phyloP scores from a whole-genome alignment of 2,888 invertebrate species.

The Linnaemya vulpina region DNA sequence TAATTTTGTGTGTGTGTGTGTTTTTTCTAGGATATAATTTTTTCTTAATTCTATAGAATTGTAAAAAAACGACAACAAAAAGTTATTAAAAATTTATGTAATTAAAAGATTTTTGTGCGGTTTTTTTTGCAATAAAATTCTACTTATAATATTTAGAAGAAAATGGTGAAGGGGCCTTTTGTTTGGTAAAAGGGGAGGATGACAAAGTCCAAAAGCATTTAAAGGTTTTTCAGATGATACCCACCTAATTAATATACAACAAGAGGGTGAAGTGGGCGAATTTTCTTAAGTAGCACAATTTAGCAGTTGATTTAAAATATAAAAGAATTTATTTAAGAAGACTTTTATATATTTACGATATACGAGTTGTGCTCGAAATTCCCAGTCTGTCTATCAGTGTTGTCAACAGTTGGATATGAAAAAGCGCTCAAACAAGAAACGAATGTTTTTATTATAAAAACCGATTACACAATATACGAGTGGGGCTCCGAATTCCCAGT shows the following conservation, averaged over 20 bases:
- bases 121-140: slow-evolving; percentile 2
- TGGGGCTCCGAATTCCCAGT: too few species aligned
- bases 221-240: slow-evolving; percentile 19
- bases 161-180: slow-evolving; percentile 38
- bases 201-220: not conserved
- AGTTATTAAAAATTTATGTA: slow-evolving; percentile 75
- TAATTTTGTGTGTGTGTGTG: slow-evolving; percentile 54
- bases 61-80: slow-evolving; percentile 43
- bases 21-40: not conserved
- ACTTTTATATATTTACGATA: too few species aligned
- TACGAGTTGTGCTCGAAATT: too few species aligned
- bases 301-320: not conserved
- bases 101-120: slow-evolving; percentile 73
- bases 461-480: too few species aligned
- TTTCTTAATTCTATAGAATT: slow-evolving; percentile 48
- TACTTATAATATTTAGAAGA: slow-evolving; percentile 1
- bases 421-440: too few species aligned
- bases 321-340: too few species aligned
- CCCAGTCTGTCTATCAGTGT: too few species aligned
- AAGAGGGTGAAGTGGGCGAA: not conserved
- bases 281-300: not conserved
- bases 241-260: not conserved
- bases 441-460: too few species aligned
- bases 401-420: too few species aligned
- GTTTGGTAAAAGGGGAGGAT: slow-evolving; percentile 10